phyloP scores from a whole-genome alignment of 2,113 vertebrate genomes.

The Leptosomus discolor region DNA sequence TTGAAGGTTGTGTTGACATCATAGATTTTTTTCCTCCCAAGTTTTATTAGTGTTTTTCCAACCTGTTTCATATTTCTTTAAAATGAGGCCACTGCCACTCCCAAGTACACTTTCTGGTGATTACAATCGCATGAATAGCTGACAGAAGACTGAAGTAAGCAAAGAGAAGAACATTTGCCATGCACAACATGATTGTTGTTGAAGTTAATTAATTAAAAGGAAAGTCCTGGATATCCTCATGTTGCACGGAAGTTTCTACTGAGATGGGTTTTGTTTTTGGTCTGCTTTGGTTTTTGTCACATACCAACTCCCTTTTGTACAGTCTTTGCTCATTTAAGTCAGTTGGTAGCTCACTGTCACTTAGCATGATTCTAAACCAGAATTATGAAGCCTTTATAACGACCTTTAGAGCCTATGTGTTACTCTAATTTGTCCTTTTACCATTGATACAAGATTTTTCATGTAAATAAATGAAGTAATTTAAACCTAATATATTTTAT shows the following conservation, averaged over 20 bases:
- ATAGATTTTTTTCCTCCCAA: constrained; percentile 45
- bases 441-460: not conserved
- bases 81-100: constrained; percentile 39
- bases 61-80: constrained; percentile 66
- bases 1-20: constrained; percentile 64
- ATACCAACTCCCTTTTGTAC: not conserved
- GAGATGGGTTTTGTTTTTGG: not conserved
- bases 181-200: not conserved
- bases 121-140: constrained; percentile 25
- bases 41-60: constrained; percentile 73
- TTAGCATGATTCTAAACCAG: not conserved
- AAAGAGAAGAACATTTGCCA: not conserved
- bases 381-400: not conserved
- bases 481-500: not conserved
- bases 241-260: not conserved
- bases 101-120: constrained; percentile 20
- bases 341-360: not conserved
- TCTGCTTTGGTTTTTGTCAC: not conserved
- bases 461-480: not conserved
- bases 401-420: not conserved
- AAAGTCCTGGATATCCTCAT: not conserved
- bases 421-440: not conserved
- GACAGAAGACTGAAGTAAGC: not conserved
- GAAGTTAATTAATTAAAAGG: not conserved
- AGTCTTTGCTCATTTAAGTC: not conserved